A percentile compares a stretch with the other conserved stretches of the same genome.
Evolutionary conservation across 2,888 invertebrate genomes (phyloP).

Genomic region (Phalangium opilio): DNA sequence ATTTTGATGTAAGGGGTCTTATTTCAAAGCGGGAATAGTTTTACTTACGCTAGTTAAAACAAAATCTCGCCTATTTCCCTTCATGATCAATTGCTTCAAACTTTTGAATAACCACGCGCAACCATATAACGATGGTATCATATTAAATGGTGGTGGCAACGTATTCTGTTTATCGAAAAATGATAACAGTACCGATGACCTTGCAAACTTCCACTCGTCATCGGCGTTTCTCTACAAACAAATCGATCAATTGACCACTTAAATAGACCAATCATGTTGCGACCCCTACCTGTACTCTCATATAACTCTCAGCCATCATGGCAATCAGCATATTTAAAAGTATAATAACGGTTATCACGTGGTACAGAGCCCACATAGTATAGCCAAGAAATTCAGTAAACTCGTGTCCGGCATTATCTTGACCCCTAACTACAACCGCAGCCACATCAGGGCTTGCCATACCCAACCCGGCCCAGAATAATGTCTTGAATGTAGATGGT

Average conservation of each 20-base stretch:
- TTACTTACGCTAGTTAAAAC: too few relatives aligned
- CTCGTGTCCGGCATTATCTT: slow-evolving; percentile 36
- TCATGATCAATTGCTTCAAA: not conserved
- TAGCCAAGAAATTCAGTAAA: slow-evolving; percentile 52
- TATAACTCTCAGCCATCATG: slow-evolving; percentile 57
- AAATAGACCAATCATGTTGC: too few relatives aligned
- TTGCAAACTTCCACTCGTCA: slow-evolving; percentile 59
- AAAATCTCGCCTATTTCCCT: not conserved
- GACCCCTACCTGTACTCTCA: slow-evolving; percentile 39
- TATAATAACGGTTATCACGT: slow-evolving; percentile 53
- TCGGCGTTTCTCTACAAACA: slow-evolving; percentile 42
- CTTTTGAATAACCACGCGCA: slow-evolving; percentile 2
- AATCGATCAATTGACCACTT: too few relatives aligned
- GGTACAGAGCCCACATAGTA: slow-evolving; percentile 42
- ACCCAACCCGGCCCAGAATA: slow-evolving; percentile 54
- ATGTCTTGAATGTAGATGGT: slow-evolving; percentile 42
- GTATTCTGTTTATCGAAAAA: slow-evolving; percentile 49
- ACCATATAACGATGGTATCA: slow-evolving; percentile 26
- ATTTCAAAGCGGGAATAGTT: too few relatives aligned
- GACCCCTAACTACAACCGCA: slow-evolving; percentile 45
- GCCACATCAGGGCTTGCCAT: slow-evolving; percentile 48
- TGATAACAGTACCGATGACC: slow-evolving; percentile 54
- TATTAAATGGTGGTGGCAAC: slow-evolving; percentile 53
- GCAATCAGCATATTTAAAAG: slow-evolving; percentile 60
- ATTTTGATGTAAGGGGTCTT: too few relatives aligned